phyloP scores from a whole-genome alignment of 35 echinoderm and acorn worm species.

The Anneissia japonica region DNA sequence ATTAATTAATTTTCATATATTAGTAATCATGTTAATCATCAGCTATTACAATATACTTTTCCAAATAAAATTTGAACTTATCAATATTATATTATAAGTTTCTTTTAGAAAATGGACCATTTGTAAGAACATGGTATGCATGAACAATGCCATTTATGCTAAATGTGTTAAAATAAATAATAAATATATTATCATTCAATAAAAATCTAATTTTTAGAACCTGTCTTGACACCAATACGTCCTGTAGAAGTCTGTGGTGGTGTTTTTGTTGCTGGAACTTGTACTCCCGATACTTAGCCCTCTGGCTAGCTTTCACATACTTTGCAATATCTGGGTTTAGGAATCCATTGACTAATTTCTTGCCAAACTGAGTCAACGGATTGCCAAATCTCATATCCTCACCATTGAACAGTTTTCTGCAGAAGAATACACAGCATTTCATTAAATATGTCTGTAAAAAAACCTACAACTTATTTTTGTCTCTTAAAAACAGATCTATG shows the following conservation, averaged over 20 bases:
- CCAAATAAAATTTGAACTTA: too few relatives aligned
- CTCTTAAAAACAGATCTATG: not conserved
- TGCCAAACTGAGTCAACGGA: constrained; percentile 11
- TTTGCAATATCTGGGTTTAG: constrained; percentile 46
- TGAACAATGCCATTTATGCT: too few relatives aligned
- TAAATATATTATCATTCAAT: too few relatives aligned
- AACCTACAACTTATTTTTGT: not conserved
- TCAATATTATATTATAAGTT: too few relatives aligned
- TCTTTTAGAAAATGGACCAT: too few relatives aligned
- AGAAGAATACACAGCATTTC: not conserved
- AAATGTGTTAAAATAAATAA: too few relatives aligned
- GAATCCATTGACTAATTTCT: constrained; percentile 36
- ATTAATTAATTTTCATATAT: too few relatives aligned
- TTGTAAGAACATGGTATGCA: too few relatives aligned
- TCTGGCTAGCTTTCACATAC: constrained; percentile 5
- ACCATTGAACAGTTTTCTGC: constrained; percentile 43
- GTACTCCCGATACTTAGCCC: constrained; percentile 55
- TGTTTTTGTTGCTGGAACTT: constrained; percentile 41
- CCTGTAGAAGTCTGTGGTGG: constrained; percentile 52
- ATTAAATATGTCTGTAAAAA: not conserved
- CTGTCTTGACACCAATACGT: constrained; percentile 68
- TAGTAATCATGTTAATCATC: too few relatives aligned
- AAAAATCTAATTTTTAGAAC: too few relatives aligned
- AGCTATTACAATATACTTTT: too few relatives aligned
- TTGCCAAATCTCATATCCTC: constrained; percentile 70